Base-by-base conservation (phyloP, 2,797 vertebrate species). In the Pangasius larnaudii region DNA sequence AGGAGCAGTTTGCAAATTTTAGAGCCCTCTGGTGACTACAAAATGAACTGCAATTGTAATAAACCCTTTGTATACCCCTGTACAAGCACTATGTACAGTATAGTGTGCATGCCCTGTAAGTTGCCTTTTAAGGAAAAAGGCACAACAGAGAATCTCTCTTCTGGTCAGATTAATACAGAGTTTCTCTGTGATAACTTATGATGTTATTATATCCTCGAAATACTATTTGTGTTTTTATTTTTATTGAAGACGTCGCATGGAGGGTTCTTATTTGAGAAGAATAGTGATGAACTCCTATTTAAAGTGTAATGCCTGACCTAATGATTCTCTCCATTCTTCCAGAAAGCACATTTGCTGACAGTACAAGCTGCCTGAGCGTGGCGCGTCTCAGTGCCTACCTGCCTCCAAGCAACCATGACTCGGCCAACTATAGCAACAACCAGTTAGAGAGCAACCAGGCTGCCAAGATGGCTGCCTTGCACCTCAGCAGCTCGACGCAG, bases 381-480 rank as follows among this genome's bases (percentile, higher is more conserved):
- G 96, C 98, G 84, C 97, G 97, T 6, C 97, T 99, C 93, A 99
- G 97, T 92, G 97, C 98, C 93, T 99, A 97, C 94, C 96, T 98
- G 93, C 97, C 98, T 0, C 98, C 98, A 93, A 97, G 97, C 95
- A 99, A 95, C 97, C 98, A 99, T 7, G 98, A 99, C 95, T 98
- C 98, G 0, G 98, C 98, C 95, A 99, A 99, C 94, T 98, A 98
- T 96, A 99, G 95, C 95, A 99, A 99, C 96, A 98, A 99, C 33
- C 98, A 99, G 94, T 97, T 99, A 78, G 98, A 99, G 95, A 98
- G 97, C 94, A 98, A 97, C 95, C 98, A 98, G 93, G 98, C 98
- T 71, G 98, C 98, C 93, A 99, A 99, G 95, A 97, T 99, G 85
- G 97, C 98, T 88, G 97, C 97, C 94, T 95, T 99, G 83, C 98